Evolutionary conservation across 2,888 invertebrate genomes (phyloP), one percentile per base, ranked within the genome.

Genomic region (Amphipyra berbera): DNA sequence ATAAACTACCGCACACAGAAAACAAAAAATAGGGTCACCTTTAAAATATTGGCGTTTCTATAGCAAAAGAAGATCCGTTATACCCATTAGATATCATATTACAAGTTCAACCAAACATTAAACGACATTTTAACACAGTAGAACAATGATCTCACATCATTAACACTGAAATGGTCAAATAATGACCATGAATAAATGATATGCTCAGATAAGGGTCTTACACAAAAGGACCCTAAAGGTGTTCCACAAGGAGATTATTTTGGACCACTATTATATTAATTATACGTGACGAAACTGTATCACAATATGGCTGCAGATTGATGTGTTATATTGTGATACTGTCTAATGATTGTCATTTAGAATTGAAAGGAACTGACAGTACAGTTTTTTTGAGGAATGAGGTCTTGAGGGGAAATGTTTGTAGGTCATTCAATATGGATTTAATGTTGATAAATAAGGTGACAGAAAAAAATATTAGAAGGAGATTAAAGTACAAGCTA

Each of bases 111-210:
- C 82, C 80, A 86, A 88, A 90, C 83, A 86, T 86, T 90, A 88
- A 90, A 92, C 87, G 88, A 88, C 86, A 71, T 86, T 87, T 86
- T 85, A 88, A 87, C 86, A 86, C 76, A 84, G 85, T 88, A 91
- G 90, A 92, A 93, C 94, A 94, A 93, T 86, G 90, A 89, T 88
- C 82, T 84, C 88, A 90, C 90, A 92, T 93, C 94, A 95, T 94
- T 93, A 94, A 90, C 89, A 88, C 82, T 75, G 87, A 93, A 94
- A 94, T 90, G 94, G 94, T 94, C 94, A 94, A 94, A 94, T 94
- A 94, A 95, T 95, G 94, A 94, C 95, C 95, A 93, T 93, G 92
- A 94, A 94, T 94, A 94, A 94, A 93, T 94, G 89, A 91, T 92
- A 83, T 72, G 88, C 82, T 88, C 82, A 89, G 93, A 92, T 92